A percentile compares a stretch with the other conserved stretches of the same genome.
Conservation (phyloP, 2,797 vertebrate genomes). For the Heteromormyrus szaboi region DNA sequence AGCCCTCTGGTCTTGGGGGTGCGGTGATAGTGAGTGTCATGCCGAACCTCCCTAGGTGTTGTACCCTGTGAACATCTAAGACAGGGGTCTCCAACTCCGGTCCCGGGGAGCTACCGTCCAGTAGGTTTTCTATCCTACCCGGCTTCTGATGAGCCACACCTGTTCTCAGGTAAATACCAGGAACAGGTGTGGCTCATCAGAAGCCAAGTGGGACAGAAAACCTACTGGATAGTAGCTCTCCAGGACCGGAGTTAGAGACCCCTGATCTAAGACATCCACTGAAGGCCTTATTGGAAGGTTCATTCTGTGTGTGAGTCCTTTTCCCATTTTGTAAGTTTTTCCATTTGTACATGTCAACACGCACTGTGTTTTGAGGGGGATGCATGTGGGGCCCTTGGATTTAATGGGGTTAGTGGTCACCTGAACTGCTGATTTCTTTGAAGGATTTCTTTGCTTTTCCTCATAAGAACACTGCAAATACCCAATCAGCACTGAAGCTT, state of each 20-base stretch:
- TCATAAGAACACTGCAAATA: neutral
- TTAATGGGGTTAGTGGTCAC: neutral
- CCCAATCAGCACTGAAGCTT: neutral
- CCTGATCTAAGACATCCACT: neutral
- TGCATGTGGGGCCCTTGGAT: neutral
- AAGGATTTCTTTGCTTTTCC: neutral
- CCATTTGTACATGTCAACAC: neutral
- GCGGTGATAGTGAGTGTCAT: neutral
- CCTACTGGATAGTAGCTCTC: no score
- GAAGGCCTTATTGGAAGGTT: neutral
- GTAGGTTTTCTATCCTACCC: no score
- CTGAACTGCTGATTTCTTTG: neutral
- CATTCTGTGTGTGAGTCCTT: neutral
- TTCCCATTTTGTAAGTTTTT: neutral
- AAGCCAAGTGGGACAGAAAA: no score
- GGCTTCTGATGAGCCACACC: no score
- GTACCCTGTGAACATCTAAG: neutral
- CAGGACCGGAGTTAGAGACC: no score
- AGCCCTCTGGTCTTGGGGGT: neutral
- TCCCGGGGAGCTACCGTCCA: no score
- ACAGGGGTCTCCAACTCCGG: no score
- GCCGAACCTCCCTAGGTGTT: neutral
- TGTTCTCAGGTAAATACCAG: no score
- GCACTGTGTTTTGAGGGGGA: neutral
- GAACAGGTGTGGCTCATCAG: no score